Evolutionary conservation across 2,113 vertebrate species (phyloP).

Genomic region (Zosterops lateralis): DNA sequence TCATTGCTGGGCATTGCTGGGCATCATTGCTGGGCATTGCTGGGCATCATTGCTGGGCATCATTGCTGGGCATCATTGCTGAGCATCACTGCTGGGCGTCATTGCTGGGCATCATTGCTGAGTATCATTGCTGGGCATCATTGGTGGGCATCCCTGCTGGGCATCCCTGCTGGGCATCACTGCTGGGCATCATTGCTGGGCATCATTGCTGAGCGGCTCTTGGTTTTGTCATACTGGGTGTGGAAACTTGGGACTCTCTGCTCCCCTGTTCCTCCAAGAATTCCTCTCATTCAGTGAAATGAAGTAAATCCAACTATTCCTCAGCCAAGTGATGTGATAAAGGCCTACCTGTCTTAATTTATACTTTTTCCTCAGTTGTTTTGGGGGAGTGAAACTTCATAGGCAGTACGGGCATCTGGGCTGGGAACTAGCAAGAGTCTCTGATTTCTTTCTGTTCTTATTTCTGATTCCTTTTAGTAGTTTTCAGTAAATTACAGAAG

Average conservation of each 20-base stretch:
- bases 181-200: too few relatives aligned
- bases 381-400: background rate
- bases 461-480: background rate
- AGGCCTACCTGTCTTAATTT: background rate
- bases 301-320: background rate
- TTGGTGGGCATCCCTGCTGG: too few relatives aligned
- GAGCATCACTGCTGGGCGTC: too few relatives aligned
- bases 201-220: background rate
- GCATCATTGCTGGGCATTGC: too few relatives aligned
- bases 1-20: too few relatives aligned
- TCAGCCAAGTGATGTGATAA: background rate
- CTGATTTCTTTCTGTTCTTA: background rate
- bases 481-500: background rate
- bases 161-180: background rate
- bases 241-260: accelerated
- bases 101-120: too few relatives aligned
- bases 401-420: background rate
- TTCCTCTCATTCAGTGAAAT: background rate
- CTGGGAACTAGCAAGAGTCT: background rate
- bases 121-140: too few relatives aligned
- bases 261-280: background rate
- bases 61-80: too few relatives aligned
- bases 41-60: too few relatives aligned
- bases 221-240: accelerated
- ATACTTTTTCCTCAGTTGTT: background rate